Conservation (phyloP, 2,888 invertebrate species). For the Pinctada fucata region DNA sequence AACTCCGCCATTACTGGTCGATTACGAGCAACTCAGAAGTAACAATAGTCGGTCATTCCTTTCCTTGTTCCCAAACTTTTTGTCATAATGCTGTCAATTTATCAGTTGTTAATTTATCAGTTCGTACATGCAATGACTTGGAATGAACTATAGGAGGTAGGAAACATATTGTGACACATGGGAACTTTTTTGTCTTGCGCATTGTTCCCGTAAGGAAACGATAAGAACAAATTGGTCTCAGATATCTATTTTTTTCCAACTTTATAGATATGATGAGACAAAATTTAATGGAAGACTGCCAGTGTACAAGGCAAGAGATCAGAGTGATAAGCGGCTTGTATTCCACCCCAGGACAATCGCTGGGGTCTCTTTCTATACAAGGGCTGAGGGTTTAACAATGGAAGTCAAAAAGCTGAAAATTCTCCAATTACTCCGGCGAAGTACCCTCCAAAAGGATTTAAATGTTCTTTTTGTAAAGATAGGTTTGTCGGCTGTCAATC, state of each 20-base stretch:
- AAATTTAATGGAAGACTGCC: slow-evolving; percentile 34
- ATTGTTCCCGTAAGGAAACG: slow-evolving; percentile 24
- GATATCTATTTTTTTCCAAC: slow-evolving; percentile 28
- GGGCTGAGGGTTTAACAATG: not conserved
- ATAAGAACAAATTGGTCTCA: slow-evolving; percentile 34
- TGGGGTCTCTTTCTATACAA: slow-evolving; percentile 16
- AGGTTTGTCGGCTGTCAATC: slow-evolving; percentile 34
- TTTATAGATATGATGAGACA: slow-evolving; percentile 25
- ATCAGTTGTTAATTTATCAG: slow-evolving; percentile 36
- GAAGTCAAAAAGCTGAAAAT: slow-evolving; percentile 38
- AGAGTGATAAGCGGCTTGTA: slow-evolving; percentile 6
- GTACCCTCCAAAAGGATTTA: not conserved
- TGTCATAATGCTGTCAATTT: slow-evolving; percentile 29
- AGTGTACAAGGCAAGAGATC: slow-evolving; percentile 21
- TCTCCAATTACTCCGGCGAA: slow-evolving; percentile 24
- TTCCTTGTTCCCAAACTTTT: not conserved
- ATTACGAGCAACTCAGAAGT: not conserved
- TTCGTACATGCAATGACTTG: slow-evolving; percentile 26
- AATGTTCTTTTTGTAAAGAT: not conserved
- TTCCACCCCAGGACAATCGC: not conserved
- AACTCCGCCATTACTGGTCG: not conserved
- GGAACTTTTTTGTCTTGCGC: slow-evolving; percentile 27
- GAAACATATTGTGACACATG: slow-evolving; percentile 34
- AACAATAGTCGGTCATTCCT: slow-evolving; percentile 27
- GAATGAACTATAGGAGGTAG: slow-evolving; percentile 22